Evolutionary conservation across 2,797 vertebrate genomes (phyloP).

Genomic region (Gallinago solitaria): DNA sequence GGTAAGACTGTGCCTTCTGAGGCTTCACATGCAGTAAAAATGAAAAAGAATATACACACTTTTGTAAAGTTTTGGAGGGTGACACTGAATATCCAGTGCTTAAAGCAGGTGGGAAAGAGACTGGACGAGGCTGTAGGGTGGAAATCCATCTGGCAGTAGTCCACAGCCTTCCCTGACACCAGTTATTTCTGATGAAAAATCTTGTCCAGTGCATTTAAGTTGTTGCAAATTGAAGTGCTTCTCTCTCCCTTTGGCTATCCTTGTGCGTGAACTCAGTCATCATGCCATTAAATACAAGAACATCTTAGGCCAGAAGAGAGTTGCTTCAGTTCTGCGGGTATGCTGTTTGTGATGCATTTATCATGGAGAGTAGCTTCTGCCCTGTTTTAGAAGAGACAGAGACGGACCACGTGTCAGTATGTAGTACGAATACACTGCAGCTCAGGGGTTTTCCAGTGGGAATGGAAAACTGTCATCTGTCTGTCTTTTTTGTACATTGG

Average conservation of each 20-base stretch:
- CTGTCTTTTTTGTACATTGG: rapidly evolving
- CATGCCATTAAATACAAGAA: rapidly evolving
- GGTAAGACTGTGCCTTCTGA: not conserved
- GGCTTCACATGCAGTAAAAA: not conserved
- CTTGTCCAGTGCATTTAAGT: not conserved
- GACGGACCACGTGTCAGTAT: rapidly evolving
- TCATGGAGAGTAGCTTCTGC: not conserved
- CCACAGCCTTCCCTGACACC: not conserved
- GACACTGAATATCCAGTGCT: rapidly evolving
- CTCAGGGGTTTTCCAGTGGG: not conserved
- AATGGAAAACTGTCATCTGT: not conserved
- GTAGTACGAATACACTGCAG: not conserved
- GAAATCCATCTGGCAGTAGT: not conserved
- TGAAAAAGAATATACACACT: not conserved
- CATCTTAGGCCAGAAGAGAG: not conserved
- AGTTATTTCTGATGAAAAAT: not conserved
- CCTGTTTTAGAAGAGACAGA: not conserved
- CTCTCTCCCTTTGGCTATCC: not conserved
- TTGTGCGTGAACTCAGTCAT: rapidly evolving
- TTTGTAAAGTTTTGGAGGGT: not conserved
- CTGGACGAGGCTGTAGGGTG: not conserved
- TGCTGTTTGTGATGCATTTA: not conserved
- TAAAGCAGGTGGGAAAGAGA: not conserved
- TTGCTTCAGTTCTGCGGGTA: not conserved
- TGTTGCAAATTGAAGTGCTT: not conserved